Base-by-base conservation (phyloP, 2,888 invertebrate genomes). In the Caenorhabditis afra region DNA sequence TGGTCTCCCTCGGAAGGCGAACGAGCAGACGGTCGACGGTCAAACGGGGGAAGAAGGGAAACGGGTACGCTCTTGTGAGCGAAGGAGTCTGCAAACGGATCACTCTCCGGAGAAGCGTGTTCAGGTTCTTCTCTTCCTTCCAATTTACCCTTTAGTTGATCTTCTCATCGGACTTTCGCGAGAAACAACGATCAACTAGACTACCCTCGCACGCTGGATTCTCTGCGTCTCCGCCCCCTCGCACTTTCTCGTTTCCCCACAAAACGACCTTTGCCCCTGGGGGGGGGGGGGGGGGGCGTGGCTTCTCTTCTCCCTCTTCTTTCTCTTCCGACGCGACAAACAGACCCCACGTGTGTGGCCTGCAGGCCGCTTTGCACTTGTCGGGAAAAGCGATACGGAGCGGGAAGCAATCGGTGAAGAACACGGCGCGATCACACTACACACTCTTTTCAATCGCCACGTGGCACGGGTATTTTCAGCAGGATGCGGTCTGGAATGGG, bases 241-340 rank as follows among this genome's bases (percentile, higher is more conserved):
- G 11, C 12, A 23, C 16, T 68, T 20, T 61, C 20, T 61, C 55
- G 39, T n/a, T n/a, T 50, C 29, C 7, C 29, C 7, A 29, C 29
- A 29, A 55, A 55, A 41, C 75, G 75, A 75, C 75, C 75, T 75
- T 75, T 55, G 67, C 75, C 75, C 75, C 47, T 57, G 62, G 29
- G 4, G 75, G 37, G 57, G 75, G 75, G 55, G 67, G 62, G 29
- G 4, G 75, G 37, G 57, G 75, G 75, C 62, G 67, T 22, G 47
- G 52, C 53, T 29, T 29, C 44, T 70, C 23, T 59, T 16, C 53
- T 2, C 44, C 11, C 57, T 22, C 37, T 10, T 29, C 23, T 18
- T 16, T 23, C 23, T 18, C 29, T 14, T 16, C 41, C 68, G 61
- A 68, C 64, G 4, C 70, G 55, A 71, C 71, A 71, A 62, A 71